phyloP scores from a whole-genome alignment of 2,888 invertebrate genomes.

The Anarsia innoxiella region DNA sequence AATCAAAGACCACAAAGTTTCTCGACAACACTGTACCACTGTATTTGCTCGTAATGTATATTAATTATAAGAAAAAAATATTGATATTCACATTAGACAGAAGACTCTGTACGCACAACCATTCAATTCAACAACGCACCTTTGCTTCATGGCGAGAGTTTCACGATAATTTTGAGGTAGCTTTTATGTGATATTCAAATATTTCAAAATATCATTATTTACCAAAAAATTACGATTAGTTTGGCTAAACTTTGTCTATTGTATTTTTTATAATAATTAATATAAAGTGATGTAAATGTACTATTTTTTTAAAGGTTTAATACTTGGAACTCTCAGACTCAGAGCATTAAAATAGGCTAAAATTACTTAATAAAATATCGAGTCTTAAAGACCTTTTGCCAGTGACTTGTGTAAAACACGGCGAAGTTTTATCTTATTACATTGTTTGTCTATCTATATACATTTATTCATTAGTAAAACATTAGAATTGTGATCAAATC shows the following conservation, averaged over 20 bases:
- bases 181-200: slow-evolving; percentile 19
- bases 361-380: neutral
- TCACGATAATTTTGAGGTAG: slow-evolving; percentile 31
- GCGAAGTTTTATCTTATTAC: no score
- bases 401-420: no score
- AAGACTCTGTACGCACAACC: slow-evolving; percentile 24
- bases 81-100: neutral
- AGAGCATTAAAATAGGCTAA: neutral
- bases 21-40: no score
- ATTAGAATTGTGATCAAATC: no score
- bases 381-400: no score
- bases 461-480: no score
- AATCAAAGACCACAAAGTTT: neutral
- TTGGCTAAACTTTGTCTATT: neutral
- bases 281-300: neutral
- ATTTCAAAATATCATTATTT: neutral
- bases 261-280: neutral
- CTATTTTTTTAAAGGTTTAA: neutral
- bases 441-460: no score
- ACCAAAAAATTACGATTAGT: neutral
- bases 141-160: neutral
- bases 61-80: no score
- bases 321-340: neutral
- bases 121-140: slow-evolving; percentile 19
- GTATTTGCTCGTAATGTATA: no score